These are phyloP conservation scores for Dendrolimus punctatus DNA, from an alignment of 1,140 invertebrate genomes.

Conservation along the genomic window DNA sequence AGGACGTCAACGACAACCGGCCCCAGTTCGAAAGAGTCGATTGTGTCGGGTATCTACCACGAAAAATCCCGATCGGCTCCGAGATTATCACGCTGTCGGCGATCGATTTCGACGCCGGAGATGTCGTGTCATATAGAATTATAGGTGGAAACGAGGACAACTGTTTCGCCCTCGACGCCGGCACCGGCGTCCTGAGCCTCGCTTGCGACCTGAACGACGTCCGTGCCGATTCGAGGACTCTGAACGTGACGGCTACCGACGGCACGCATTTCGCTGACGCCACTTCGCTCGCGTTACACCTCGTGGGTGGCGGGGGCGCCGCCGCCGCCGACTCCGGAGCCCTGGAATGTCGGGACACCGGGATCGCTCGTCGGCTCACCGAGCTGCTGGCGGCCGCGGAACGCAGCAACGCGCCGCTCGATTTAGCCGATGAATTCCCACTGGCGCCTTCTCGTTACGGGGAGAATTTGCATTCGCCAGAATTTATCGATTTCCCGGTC, in stretches of 20 bases:
- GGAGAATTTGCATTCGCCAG: slow-evolving; percentile 88
- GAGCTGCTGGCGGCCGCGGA: slow-evolving; percentile 86
- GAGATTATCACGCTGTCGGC: slow-evolving; percentile 93
- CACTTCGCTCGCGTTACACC: slow-evolving; percentile 79
- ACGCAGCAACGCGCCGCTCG: slow-evolving; percentile 81
- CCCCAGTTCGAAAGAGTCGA: slow-evolving; percentile 90
- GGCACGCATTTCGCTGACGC: slow-evolving; percentile 93
- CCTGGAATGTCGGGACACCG: slow-evolving; percentile 90
- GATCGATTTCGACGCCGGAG: slow-evolving; percentile 93
- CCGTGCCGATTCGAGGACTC: slow-evolving; percentile 76
- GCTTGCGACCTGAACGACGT: slow-evolving; percentile 87
- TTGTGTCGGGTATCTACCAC: slow-evolving; percentile 87
- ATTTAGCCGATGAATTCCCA: slow-evolving; percentile 78
- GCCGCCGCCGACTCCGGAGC: slow-evolving; percentile 48
- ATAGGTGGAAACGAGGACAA: slow-evolving; percentile 91
- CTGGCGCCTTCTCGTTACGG: slow-evolving; percentile 88
- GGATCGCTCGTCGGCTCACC: slow-evolving; percentile 83
- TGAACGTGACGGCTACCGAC: slow-evolving; percentile 94
- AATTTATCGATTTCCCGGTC: slow-evolving; percentile 83
- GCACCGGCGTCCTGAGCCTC: slow-evolving; percentile 78
- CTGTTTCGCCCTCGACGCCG: slow-evolving; percentile 91
- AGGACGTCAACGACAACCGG: slow-evolving; percentile 94
- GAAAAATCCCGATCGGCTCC: slow-evolving; percentile 84
- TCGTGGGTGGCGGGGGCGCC: slow-evolving; percentile 73
- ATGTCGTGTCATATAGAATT: slow-evolving; percentile 90